Conservation (phyloP, 2,888 invertebrate species). For the Drosophila neonasuta region DNA sequence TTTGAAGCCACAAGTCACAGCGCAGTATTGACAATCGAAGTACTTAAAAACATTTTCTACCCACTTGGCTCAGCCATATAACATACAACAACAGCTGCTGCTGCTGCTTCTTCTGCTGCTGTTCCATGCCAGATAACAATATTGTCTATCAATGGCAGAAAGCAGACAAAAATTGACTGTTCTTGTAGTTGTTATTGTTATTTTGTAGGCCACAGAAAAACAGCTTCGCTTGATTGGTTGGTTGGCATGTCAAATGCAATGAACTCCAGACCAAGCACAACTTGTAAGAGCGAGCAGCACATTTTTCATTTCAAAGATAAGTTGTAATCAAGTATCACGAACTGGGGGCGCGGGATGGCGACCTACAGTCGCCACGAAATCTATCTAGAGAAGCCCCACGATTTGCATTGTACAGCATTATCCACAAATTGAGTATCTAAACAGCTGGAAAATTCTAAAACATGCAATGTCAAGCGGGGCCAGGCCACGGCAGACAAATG, state of each 20-base stretch:
- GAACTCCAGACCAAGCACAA: conserved; percentile 39
- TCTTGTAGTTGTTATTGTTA: conserved; percentile 39
- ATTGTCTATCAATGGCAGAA: conserved; percentile 53
- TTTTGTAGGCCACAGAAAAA: conserved; percentile 62
- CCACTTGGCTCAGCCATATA: conserved; percentile 20
- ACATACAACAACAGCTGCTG: conserved; percentile 11
- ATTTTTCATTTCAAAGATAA: conserved; percentile 60
- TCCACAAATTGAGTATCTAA: conserved; percentile 76
- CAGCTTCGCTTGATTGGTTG: conserved; percentile 52
- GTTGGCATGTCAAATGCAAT: conserved; percentile 76
- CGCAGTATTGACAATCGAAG: conserved; percentile 23
- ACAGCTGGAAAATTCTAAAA: conserved; percentile 63
- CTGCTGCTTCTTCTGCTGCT: conserved; percentile 14
- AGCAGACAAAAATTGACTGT: conserved; percentile 57
- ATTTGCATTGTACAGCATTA: conserved; percentile 56
- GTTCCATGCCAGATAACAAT: conserved; percentile 47
- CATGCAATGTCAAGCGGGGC: conserved; percentile 53
- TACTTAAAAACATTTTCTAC: conserved; percentile 41
- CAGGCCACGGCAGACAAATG: conserved; percentile 20
- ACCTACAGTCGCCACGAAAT: conserved; percentile 29
- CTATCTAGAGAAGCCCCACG: conserved; percentile 30
- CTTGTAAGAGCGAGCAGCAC: conserved; percentile 40
- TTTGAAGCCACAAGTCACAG: conserved; percentile 14
- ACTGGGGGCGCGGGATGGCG: conserved; percentile 33
- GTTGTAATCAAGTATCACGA: conserved; percentile 76